These are phyloP conservation scores for Ellobius talpinus DNA, from an alignment of 2,113 vertebrate species.

Conservation along the genomic window DNA sequence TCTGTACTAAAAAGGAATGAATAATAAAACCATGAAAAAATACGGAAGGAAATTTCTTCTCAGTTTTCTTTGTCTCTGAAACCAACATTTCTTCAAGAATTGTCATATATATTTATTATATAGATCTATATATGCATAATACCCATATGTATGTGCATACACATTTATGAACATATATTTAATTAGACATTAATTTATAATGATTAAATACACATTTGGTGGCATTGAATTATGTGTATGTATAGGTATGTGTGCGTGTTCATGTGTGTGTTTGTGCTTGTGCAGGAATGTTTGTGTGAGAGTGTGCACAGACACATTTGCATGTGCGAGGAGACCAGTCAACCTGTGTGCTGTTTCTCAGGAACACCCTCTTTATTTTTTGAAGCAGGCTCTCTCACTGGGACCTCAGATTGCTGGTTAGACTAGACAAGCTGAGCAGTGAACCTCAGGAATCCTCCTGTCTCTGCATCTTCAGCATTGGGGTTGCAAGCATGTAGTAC, in stretches of 20 bases:
- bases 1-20: background rate
- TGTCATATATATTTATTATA: background rate
- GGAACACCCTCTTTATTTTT: background rate
- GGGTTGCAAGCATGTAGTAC: background rate
- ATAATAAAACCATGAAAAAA: background rate
- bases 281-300: background rate
- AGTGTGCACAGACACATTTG: background rate
- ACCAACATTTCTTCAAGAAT: background rate
- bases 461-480: background rate
- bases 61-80: slow-evolving; percentile 18
- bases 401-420: background rate
- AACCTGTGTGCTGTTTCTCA: background rate
- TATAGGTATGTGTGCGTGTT: background rate
- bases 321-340: background rate
- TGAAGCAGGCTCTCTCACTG: background rate
- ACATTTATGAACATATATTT: background rate
- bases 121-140: background rate
- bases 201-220: background rate
- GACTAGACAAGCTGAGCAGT: background rate
- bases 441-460: background rate
- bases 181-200: background rate
- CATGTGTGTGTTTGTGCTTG: background rate
- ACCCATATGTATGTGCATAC: too few relatives aligned
- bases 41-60: background rate
- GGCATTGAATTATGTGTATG: background rate